Evolutionary conservation across 2,113 vertebrate genomes (phyloP), one percentile per base, ranked within the genome.

Genomic region (Barbus barbus): DNA sequence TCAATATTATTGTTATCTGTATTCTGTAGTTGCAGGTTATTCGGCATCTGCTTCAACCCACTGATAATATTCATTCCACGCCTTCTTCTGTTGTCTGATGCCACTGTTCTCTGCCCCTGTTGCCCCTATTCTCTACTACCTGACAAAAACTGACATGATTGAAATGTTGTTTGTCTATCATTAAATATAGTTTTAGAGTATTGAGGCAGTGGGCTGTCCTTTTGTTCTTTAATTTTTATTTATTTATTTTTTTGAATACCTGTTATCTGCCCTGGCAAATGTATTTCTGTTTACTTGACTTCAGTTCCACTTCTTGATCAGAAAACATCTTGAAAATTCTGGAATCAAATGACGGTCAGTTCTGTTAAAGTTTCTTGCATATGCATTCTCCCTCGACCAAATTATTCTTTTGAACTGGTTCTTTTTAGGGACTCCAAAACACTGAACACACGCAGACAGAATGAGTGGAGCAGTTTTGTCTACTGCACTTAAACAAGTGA

Each of bases 21-120:
- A 22, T 56, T 56, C 95, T 96, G 94, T 94, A 95, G 96, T 96
- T 97, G 94, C 95, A 96, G 96, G 96, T 96, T 96, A 94, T 96
- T 96, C 96, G 95, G 96, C 96, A 97, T 96, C 96, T 96, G 96
- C n/a, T n/a, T n/a, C n/a, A n/a, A n/a, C n/a, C n/a, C n/a, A n/a
- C n/a, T n/a, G n/a, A 94, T 96, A 97, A 95, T 96, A 97, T 98
- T 98, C 95, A 96, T 93, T 90, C 95, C 95, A 94, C 93, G 92
- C 92, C 95, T 94, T 93, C 95, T 95, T 96, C 97, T 96, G 96
- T 95, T 90, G 92, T 91, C 61, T 16, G 61, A 65, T 13, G n/a
- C 16, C 28, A 1, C 28, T 5, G 61, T 65, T 65, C 26, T 65
- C 14, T 65, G 51, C 51, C 7, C 20, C 20, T 22, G 28, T 60